A percentile compares a stretch with the other conserved stretches of the same genome.
phyloP scores from a whole-genome alignment of 2,888 invertebrate species.

The Coenonympha arcania region DNA sequence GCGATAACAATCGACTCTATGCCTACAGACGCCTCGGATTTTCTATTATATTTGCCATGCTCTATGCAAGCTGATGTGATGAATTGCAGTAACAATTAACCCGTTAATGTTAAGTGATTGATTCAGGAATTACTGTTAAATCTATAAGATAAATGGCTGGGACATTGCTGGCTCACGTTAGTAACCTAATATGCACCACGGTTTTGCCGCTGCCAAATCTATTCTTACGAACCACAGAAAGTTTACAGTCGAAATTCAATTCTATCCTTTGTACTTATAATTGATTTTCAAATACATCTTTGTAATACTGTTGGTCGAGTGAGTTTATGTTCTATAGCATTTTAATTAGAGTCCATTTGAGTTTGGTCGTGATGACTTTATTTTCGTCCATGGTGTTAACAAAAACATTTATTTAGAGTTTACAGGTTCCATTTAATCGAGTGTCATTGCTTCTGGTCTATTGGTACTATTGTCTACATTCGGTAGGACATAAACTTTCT shows the following conservation, averaged over 20 bases:
- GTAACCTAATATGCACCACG: slow-evolving; percentile 49
- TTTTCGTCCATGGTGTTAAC: slow-evolving; percentile 27
- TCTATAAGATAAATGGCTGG: slow-evolving; percentile 50
- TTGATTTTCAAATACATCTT: slow-evolving; percentile 18
- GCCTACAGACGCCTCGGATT: no score
- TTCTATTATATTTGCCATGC: no score
- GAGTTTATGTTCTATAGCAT: slow-evolving; percentile 9
- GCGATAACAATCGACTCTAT: no score
- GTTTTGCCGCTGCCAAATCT: slow-evolving; percentile 53
- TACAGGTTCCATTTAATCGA: slow-evolving; percentile 36
- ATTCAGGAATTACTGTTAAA: slow-evolving; percentile 28
- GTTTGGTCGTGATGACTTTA: slow-evolving; percentile 3
- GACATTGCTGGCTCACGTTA: slow-evolving; percentile 38
- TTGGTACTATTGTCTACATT: no score
- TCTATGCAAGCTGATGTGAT: no score
- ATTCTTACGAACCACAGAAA: slow-evolving; percentile 47
- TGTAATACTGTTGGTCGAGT: neutral
- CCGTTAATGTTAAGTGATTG: neutral
- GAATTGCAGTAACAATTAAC: no score
- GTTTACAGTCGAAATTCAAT: slow-evolving; percentile 21
- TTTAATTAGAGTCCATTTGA: slow-evolving; percentile 8
- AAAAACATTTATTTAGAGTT: slow-evolving; percentile 37
- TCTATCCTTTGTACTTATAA: slow-evolving; percentile 10
- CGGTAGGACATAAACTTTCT: no score
- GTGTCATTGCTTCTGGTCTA: slow-evolving; percentile 27